A percentile compares a stretch with the other conserved stretches of the same genome.
phyloP scores from a whole-genome alignment of 2,888 invertebrate genomes.

The Pharmacophagus antenor region DNA sequence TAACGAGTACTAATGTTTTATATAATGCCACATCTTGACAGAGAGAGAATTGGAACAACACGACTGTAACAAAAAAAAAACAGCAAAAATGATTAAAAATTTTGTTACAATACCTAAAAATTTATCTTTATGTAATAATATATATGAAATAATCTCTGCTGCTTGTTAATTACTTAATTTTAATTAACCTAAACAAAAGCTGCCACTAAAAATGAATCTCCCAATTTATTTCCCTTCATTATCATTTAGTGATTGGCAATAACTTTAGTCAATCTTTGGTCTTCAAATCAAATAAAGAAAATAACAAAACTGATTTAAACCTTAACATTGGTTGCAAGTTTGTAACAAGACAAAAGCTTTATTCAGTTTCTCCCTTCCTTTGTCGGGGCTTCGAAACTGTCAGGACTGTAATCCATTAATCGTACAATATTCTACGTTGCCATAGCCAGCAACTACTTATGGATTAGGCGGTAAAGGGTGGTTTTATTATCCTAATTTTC shows the following conservation, averaged over 20 bases:
- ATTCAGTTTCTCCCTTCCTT: slow-evolving; percentile 14
- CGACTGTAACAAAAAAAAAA: no score
- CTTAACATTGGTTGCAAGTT: slow-evolving; percentile 5
- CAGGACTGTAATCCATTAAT: slow-evolving; percentile 12
- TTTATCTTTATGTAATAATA: no score
- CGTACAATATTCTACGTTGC: neutral
- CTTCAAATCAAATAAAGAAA: neutral
- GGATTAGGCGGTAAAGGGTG: neutral
- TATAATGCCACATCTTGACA: no score
- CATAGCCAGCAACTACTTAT: neutral
- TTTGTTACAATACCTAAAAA: no score
- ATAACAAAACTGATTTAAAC: slow-evolving; percentile 6
- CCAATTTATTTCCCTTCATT: neutral
- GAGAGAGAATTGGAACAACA: no score
- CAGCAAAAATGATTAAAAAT: no score
- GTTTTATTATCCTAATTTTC: neutral
- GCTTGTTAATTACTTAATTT: no score
- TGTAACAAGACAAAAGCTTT: slow-evolving; percentile 15
- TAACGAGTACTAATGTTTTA: no score
- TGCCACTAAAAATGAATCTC: neutral
- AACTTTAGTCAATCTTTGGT: slow-evolving; percentile 1
- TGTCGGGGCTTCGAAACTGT: slow-evolving; percentile 12
- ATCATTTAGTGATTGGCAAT: neutral
- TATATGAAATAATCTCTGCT: no score
- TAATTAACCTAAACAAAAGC: neutral